Percentiles rank a stretch among this genome's conserved stretches.
These are phyloP conservation scores for Himalopsyche tibetana DNA, from an alignment of 2,888 invertebrate species.

Conservation along the genomic window DNA sequence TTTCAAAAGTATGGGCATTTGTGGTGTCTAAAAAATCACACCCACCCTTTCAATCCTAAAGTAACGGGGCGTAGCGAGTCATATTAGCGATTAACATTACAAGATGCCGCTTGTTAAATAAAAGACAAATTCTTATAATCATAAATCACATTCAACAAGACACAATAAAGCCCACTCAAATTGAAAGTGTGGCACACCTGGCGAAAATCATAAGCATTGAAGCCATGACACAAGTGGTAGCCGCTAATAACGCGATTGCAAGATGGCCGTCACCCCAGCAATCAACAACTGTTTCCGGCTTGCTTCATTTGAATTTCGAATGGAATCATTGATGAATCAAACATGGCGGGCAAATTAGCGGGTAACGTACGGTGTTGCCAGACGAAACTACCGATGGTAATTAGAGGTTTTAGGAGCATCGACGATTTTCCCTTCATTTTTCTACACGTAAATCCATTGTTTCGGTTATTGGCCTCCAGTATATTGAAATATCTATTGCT, in stretches of 20 bases:
- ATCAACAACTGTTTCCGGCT: conserved; percentile 46
- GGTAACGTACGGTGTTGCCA: conserved; percentile 37
- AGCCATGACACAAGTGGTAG: conserved; percentile 34
- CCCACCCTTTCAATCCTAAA: too few relatives aligned
- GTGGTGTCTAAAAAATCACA: too few relatives aligned
- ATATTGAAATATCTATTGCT: too few relatives aligned
- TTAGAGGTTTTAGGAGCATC: conserved; percentile 12
- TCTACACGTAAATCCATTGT: not conserved
- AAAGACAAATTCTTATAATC: too few relatives aligned
- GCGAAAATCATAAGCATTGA: conserved; percentile 30
- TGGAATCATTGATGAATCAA: conserved; percentile 45
- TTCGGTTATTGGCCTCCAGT: not conserved
- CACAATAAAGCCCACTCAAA: not conserved
- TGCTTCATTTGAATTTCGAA: conserved; percentile 42
- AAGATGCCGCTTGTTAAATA: too few relatives aligned
- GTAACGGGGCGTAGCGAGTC: too few relatives aligned
- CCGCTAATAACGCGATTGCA: conserved; percentile 30
- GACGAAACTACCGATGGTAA: conserved; percentile 35
- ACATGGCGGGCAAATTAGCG: conserved; percentile 44
- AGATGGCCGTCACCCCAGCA: conserved; percentile 36
- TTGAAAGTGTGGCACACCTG: conserved; percentile 15
- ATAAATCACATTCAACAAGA: not conserved
- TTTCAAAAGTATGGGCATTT: too few relatives aligned
- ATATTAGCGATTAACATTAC: too few relatives aligned
- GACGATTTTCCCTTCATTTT: not conserved